Conservation (phyloP, 2,113 vertebrate genomes). For the Colinus virginianus region DNA sequence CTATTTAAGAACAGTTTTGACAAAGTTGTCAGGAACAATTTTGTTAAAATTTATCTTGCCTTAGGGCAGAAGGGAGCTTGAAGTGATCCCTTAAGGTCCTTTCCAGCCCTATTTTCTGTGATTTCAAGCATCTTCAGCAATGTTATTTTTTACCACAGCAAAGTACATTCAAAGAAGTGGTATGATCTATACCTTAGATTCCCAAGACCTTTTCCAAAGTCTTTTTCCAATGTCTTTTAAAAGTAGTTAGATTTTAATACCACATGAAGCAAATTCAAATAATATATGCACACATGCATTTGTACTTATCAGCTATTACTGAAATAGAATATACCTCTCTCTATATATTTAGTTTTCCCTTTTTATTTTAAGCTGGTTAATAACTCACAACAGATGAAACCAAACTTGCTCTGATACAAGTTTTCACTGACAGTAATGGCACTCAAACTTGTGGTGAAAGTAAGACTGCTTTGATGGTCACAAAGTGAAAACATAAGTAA, state of each 20-base stretch:
- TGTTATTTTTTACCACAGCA: neutral
- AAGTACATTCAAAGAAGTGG: neutral
- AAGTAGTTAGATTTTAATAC: neutral
- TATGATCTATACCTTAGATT: neutral
- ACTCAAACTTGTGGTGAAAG: accelerated
- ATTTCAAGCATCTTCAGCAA: neutral
- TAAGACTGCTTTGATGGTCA: too few relatives aligned
- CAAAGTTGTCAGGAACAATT: neutral
- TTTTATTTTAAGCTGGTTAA: neutral
- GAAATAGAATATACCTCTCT: neutral
- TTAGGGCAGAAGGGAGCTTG: neutral
- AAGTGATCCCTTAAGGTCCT: neutral
- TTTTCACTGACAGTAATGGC: accelerated
- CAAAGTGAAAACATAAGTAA: neutral
- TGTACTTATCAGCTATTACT: neutral
- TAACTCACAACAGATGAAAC: neutral
- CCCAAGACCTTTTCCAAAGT: neutral
- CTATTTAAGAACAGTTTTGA: neutral
- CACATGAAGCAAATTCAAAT: accelerated
- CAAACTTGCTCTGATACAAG: accelerated
- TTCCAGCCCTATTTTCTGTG: neutral
- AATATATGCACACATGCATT: neutral
- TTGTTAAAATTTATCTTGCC: neutral
- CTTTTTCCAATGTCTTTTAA: neutral
- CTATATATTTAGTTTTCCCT: neutral